Evolutionary conservation across 2,888 invertebrate species (phyloP).

Genomic region (Timandra comae): DNA sequence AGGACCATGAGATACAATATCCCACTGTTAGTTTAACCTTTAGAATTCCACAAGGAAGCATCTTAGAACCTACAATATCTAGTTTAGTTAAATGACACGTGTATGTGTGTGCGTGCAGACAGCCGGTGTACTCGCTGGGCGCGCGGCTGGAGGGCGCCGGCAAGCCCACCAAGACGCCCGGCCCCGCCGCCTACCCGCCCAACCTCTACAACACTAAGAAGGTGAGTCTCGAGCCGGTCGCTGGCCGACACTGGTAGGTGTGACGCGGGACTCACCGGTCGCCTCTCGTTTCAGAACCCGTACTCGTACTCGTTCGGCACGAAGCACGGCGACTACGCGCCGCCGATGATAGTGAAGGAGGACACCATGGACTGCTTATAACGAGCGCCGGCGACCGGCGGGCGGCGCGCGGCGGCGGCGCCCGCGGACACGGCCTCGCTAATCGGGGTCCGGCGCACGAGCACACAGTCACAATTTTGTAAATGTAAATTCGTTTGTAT

Average conservation of each 20-base stretch:
- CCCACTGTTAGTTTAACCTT: no score
- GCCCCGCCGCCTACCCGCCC: constrained; percentile 69
- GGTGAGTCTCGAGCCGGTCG: constrained; percentile 26
- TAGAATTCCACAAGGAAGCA: no score
- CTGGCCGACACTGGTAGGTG: no score
- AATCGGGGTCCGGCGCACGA: no score
- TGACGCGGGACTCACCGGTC: neutral
- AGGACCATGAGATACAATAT: no score
- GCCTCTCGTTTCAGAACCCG: constrained; percentile 41
- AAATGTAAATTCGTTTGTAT: no score
- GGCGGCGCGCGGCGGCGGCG: neutral
- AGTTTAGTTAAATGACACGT: no score
- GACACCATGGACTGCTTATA: constrained; percentile 76
- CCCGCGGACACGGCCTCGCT: no score
- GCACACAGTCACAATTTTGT: no score
- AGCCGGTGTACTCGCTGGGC: constrained; percentile 61
- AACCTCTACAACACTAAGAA: constrained; percentile 60
- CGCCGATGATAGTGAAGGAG: constrained; percentile 76
- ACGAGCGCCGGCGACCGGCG: neutral
- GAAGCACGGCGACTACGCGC: constrained; percentile 69
- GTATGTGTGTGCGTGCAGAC: constrained; percentile 21
- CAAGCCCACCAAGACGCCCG: constrained; percentile 42
- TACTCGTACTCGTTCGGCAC: constrained; percentile 79
- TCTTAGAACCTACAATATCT: no score
- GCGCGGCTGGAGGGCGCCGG: constrained; percentile 47